Conservation (phyloP, 2,797 vertebrate species). For the Eospalax fontanierii region DNA sequence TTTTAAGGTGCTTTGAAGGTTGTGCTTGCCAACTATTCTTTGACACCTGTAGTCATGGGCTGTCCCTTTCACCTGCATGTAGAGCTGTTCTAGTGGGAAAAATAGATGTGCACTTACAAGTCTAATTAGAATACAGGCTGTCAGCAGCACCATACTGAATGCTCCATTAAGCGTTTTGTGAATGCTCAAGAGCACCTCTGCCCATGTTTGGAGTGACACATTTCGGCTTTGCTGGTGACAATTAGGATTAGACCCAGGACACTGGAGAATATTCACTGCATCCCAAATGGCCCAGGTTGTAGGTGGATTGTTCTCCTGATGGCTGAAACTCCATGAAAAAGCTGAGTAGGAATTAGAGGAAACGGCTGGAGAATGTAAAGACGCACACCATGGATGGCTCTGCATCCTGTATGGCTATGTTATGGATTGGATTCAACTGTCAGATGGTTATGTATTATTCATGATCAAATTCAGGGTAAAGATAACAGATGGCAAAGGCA, state of each 20-base stretch:
- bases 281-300: constrained; percentile 79
- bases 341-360: constrained; percentile 66
- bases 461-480: constrained; percentile 84
- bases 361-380: constrained; percentile 79
- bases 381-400: constrained; percentile 64
- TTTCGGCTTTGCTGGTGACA: constrained; percentile 80
- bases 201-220: constrained; percentile 78
- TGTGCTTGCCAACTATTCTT: neutral
- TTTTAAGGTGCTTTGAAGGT: constrained; percentile 14
- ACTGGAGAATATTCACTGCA: constrained; percentile 65
- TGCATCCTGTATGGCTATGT: constrained; percentile 66
- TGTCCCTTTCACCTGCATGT: constrained; percentile 54
- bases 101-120: constrained; percentile 75
- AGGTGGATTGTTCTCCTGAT: constrained; percentile 78
- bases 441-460: constrained; percentile 87
- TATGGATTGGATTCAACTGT: constrained; percentile 82
- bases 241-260: constrained; percentile 81
- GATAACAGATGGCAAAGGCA: constrained; percentile 86
- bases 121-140: constrained; percentile 80
- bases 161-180: constrained; percentile 74
- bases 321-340: constrained; percentile 77
- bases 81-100: constrained; percentile 66
- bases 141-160: constrained; percentile 69
- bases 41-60: constrained; percentile 21
- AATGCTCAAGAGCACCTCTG: constrained; percentile 72